Conservation (phyloP, 2,888 invertebrate species). For the Calliopum simillimum region DNA sequence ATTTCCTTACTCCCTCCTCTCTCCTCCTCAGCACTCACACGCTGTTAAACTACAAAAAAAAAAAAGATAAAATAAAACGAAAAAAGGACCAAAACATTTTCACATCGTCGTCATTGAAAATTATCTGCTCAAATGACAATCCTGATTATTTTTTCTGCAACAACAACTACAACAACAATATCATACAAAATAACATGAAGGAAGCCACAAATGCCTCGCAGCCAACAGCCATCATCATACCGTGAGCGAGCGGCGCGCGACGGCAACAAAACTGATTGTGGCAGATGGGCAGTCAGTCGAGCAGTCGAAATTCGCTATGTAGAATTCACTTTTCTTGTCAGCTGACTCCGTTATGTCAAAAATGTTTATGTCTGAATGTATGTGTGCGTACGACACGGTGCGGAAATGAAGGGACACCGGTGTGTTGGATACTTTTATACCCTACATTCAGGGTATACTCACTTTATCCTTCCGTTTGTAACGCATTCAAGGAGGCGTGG, state of each 20-base stretch:
- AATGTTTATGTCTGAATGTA: conserved; percentile 29
- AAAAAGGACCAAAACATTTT: conserved; percentile 47
- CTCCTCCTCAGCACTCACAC: not conserved
- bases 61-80: conserved; percentile 32
- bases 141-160: conserved; percentile 35
- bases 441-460: too few relatives aligned
- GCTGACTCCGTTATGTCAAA: conserved; percentile 42
- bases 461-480: too few relatives aligned
- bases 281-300: not conserved
- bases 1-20: not conserved
- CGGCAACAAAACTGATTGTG: conserved; percentile 23
- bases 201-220: conserved; percentile 57
- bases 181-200: conserved; percentile 3
- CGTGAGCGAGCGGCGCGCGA: conserved; percentile 19
- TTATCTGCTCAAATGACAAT: conserved; percentile 56
- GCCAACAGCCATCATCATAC: conserved; percentile 11
- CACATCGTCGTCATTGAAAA: conserved; percentile 60
- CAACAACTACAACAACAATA: conserved; percentile 16
- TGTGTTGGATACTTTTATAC: not conserved
- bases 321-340: conserved; percentile 58
- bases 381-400: conserved; percentile 25
- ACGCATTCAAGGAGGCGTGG: too few relatives aligned
- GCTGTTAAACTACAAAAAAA: conserved; percentile 35
- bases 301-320: conserved; percentile 34
- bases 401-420: conserved; percentile 4